Percentiles rank a stretch among this genome's conserved stretches.
phyloP scores from a whole-genome alignment of 2,113 vertebrate species.

The Copsychus sechellarum region DNA sequence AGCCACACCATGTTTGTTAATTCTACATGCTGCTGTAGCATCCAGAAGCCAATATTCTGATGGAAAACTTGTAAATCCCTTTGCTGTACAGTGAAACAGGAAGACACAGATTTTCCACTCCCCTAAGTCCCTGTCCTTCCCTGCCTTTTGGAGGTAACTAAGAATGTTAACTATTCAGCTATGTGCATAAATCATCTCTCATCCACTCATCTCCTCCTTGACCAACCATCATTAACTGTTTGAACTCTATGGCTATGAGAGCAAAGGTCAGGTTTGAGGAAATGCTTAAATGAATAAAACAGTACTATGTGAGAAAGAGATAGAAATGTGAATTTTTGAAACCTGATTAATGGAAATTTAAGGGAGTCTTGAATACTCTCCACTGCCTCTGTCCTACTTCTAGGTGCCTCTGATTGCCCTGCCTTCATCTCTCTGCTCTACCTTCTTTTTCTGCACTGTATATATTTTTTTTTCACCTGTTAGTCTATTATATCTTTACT shows the following conservation, averaged over 20 bases:
- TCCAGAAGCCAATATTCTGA: background rate
- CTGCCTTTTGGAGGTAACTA: background rate
- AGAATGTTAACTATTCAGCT: background rate
- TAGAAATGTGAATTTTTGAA: background rate
- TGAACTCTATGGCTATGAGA: background rate
- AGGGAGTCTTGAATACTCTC: background rate
- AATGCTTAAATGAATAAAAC: background rate
- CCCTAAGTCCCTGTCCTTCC: background rate
- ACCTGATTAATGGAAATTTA: background rate
- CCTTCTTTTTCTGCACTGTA: background rate
- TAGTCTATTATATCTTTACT: background rate
- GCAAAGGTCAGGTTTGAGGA: background rate
- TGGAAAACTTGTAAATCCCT: background rate
- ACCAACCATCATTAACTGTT: background rate
- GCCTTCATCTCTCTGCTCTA: background rate
- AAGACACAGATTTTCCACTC: background rate
- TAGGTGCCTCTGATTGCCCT: background rate
- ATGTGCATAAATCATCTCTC: background rate
- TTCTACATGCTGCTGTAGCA: background rate
- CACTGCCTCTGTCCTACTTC: background rate
- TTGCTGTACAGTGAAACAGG: background rate
- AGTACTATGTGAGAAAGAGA: background rate
- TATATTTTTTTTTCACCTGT: background rate
- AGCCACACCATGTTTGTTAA: background rate
- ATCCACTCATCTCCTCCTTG: background rate